A percentile compares a stretch with the other conserved stretches of the same genome.
These are phyloP conservation scores for Tetraodon nigroviridis DNA, from an alignment of 2,113 vertebrate genomes.

Conservation along the genomic window DNA sequence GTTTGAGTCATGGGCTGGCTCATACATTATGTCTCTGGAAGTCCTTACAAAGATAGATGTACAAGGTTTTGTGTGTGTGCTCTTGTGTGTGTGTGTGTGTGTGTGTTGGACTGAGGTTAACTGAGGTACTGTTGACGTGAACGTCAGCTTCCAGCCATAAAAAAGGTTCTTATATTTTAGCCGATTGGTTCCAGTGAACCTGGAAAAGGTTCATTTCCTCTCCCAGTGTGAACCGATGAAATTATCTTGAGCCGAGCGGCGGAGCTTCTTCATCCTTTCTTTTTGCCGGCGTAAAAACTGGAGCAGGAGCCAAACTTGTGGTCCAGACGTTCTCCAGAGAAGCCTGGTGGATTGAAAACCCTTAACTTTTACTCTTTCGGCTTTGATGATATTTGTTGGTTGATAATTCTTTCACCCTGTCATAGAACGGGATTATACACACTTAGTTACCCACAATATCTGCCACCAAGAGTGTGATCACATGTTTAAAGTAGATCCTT, in stretches of 20 bases:
- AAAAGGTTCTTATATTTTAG: constrained; percentile 61
- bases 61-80: constrained; percentile 1
- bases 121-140: constrained; percentile 46
- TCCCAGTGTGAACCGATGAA: constrained; percentile 11
- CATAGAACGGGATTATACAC: no score
- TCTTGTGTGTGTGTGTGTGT: background rate
- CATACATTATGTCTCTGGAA: no score
- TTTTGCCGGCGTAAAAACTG: constrained; percentile 19
- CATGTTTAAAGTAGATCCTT: no score
- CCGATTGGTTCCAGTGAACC: constrained; percentile 51
- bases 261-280: constrained; percentile 13
- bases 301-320: constrained; percentile 6
- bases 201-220: constrained; percentile 17
- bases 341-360: constrained; percentile 9
- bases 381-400: background rate
- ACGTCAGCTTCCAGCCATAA: constrained; percentile 24
- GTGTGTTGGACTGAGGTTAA: background rate
- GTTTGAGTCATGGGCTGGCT: no score
- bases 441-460: no score
- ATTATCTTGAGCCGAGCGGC: constrained; percentile 26
- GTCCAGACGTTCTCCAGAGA: constrained; percentile 9
- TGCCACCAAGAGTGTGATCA: no score
- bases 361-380: background rate
- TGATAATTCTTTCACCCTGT: no score
- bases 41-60: no score